A percentile compares a stretch with the other conserved stretches of the same genome.
These are phyloP conservation scores for Macrobrachium rosenbergii DNA, from an alignment of 1,140 invertebrate genomes.

Conservation along the genomic window DNA sequence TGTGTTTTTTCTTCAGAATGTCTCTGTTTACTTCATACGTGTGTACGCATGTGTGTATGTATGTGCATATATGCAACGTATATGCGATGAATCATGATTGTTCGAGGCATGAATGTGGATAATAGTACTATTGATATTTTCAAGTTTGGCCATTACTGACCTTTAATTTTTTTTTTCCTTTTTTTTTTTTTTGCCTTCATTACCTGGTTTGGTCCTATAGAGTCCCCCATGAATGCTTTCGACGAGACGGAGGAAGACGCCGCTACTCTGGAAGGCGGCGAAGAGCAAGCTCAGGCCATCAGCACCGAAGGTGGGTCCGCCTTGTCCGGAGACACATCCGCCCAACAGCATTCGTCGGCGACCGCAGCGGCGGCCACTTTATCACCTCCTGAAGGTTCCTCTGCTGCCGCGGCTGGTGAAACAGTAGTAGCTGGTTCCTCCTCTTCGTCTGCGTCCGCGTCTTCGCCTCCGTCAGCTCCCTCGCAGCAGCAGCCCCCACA, in stretches of 20 bases:
- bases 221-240: constrained; percentile 39
- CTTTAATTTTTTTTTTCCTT: not conserved
- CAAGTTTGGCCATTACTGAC: too few relatives aligned
- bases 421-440: not conserved
- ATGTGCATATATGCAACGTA: too few relatives aligned
- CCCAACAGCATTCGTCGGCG: too few relatives aligned
- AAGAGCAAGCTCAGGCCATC: constrained; percentile 46
- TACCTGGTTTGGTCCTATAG: constrained; percentile 11
- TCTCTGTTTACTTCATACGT: too few relatives aligned
- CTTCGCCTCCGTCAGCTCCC: not conserved
- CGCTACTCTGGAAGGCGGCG: constrained; percentile 48
- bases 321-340: too few relatives aligned
- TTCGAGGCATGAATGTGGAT: too few relatives aligned
- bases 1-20: too few relatives aligned
- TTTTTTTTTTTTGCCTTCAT: constrained; percentile 7
- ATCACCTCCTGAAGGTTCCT: not conserved
- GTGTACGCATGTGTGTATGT: too few relatives aligned
- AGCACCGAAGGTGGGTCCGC: constrained; percentile 10
- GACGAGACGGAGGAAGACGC: constrained; percentile 51
- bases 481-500: not conserved
- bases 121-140: too few relatives aligned
- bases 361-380: too few relatives aligned
- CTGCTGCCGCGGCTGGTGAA: not conserved
- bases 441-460: not conserved
- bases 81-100: too few relatives aligned